Conservation (phyloP, 1,140 invertebrate genomes). For the Gyrodactylus bullatarudis region DNA sequence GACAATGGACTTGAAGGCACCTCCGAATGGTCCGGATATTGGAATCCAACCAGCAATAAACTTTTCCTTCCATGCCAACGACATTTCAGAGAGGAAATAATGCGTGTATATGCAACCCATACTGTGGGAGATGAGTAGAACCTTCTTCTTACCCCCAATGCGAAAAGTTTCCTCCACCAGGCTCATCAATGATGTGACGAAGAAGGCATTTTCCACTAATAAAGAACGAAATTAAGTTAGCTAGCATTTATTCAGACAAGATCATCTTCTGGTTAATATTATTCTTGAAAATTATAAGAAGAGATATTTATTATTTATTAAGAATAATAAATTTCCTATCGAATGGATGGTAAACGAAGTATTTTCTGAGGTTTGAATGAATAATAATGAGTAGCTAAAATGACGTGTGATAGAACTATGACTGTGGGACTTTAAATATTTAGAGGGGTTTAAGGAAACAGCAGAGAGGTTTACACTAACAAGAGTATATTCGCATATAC, state of each 20-base stretch:
- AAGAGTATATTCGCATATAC: no score
- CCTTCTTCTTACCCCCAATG: neutral
- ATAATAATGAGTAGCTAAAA: no score
- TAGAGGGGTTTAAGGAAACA: no score
- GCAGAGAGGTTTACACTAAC: no score
- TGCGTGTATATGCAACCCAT: neutral
- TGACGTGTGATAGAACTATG: no score
- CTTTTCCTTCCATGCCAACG: neutral
- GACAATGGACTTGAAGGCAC: neutral
- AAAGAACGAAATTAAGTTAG: neutral
- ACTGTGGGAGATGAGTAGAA: neutral
- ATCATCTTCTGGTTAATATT: no score
- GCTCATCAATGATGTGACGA: neutral
- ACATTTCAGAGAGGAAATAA: neutral
- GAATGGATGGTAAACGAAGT: no score
- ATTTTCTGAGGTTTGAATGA: no score
- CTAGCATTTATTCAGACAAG: neutral
- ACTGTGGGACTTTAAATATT: no score
- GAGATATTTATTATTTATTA: no score
- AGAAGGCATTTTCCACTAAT: neutral
- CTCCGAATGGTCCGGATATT: conserved; percentile 1
- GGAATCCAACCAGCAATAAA: neutral
- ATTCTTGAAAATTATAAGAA: no score
- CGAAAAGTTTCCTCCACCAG: neutral
- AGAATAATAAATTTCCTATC: no score